phyloP scores from a whole-genome alignment of 2,797 vertebrate species.

The Esox masquinongy region DNA sequence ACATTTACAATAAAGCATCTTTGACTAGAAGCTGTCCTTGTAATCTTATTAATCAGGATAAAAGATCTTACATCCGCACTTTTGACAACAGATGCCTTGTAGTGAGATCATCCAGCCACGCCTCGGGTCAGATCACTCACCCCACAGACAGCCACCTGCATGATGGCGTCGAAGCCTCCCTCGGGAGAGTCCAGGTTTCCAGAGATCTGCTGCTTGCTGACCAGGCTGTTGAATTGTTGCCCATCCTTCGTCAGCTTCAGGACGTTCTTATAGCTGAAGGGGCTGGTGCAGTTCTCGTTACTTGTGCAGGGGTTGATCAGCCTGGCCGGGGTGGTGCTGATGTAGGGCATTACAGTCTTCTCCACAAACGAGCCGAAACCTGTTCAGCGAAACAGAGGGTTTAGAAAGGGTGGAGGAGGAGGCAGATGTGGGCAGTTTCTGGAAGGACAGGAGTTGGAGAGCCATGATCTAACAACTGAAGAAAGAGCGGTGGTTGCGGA shows the following conservation, averaged over 20 bases:
- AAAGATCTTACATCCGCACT: no score
- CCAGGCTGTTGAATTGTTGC: slow-evolving; percentile 85
- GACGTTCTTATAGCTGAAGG: slow-evolving; percentile 98
- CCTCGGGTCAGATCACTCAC: slow-evolving; percentile 70
- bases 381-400: slow-evolving; percentile 42
- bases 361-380: slow-evolving; percentile 99
- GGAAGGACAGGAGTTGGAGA: background rate
- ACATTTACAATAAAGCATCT: no score
- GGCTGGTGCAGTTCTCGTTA: slow-evolving; percentile 95
- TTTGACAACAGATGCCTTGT: no score
- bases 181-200: slow-evolving; percentile 98
- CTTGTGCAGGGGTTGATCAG: slow-evolving; percentile 92
- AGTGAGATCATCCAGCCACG: no score
- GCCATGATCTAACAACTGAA: background rate
- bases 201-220: slow-evolving; percentile 94
- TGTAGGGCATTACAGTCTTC: slow-evolving; percentile 98
- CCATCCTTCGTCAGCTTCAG: slow-evolving; percentile 87
- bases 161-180: slow-evolving; percentile 98
- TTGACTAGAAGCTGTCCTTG: no score
- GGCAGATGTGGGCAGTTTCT: background rate
- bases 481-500: background rate
- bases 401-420: background rate
- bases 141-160: slow-evolving; percentile 98
- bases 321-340: slow-evolving; percentile 96
- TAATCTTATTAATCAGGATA: no score